These are phyloP conservation scores for Thalassophryne amazonica DNA, from an alignment of 2,797 vertebrate species.

Conservation along the genomic window DNA sequence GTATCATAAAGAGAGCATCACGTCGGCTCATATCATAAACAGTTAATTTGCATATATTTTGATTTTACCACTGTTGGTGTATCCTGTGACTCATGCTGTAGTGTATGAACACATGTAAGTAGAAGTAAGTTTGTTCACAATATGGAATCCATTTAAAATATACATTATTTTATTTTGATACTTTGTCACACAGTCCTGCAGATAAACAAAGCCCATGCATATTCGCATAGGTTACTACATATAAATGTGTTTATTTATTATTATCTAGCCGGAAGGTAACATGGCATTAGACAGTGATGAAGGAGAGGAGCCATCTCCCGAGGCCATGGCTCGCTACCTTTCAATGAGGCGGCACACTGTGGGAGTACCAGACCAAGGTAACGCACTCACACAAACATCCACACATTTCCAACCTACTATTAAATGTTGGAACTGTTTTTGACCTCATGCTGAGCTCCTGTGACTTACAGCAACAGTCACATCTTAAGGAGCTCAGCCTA, in stretches of 20 bases:
- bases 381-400: slow-evolving; percentile 19
- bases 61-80: slow-evolving; percentile 6
- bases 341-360: slow-evolving; percentile 98
- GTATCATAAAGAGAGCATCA: too few relatives aligned
- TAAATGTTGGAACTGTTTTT: too few relatives aligned
- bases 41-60: too few relatives aligned
- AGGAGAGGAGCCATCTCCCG: slow-evolving; percentile 95
- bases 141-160: neutral
- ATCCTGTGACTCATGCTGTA: neutral
- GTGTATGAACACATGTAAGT: too few relatives aligned
- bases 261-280: slow-evolving; percentile 84
- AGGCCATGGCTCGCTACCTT: slow-evolving; percentile 96
- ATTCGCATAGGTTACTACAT: neutral
- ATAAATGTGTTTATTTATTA: neutral
- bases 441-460: too few relatives aligned
- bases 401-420: neutral
- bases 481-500: too few relatives aligned
- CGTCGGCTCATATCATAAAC: too few relatives aligned
- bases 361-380: slow-evolving; percentile 97
- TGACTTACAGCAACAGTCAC: neutral
- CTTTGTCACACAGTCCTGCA: neutral
- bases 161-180: neutral
- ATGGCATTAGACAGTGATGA: slow-evolving; percentile 97
- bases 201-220: neutral
- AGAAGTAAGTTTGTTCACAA: neutral